Base-by-base conservation (phyloP, 2,888 invertebrate species). In the Timema podura region DNA sequence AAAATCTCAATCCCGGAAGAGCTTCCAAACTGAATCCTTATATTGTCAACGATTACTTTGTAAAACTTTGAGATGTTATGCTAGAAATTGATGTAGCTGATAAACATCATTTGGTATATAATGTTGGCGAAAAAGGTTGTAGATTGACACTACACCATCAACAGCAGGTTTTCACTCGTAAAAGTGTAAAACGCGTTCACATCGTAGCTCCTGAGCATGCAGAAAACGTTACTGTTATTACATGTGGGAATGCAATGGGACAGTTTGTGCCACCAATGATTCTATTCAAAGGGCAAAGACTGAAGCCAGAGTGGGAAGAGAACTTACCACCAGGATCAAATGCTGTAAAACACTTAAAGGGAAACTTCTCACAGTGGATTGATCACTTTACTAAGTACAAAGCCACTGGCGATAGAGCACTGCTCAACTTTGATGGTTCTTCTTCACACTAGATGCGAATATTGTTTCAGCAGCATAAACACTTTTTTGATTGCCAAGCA, bases 201-300 rank as follows among this genome's bases (percentile, higher is more conserved):
- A n/a, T 59, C 11, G 44, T 59, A 59, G 59, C 59, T 5, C 5
- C 59, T 6, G 59, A 57, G 15, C 15, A 59, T 59, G 59, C 59
- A 59, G 59, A 59, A 16, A 59, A 59, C 44, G 30, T 59, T 59
- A 59, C 16, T 16, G 59, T 59, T 59, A 6, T 59, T 44, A 59
- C 59, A 59, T 59, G 59, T 59, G 11, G 59, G 59, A 59, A 59
- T 59, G 59, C 59, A 44, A 15, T 59, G 59, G 59, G 59, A 59
- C 59, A 59, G 30, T 59, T 59, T 59, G 59, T 59, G 59, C 15
- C 59, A 59, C 59, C 59, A 59, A 59, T 59, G 59, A 59, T 59
- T 59, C 44, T 15, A 59, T 59, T 59, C 59, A 59, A 11, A 6
- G 16, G 59, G 7, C 16, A 59, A 16, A 16, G 59, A 15, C 59